Base-by-base conservation (phyloP, 1,140 invertebrate genomes). In the Ganaspis sp. region DNA sequence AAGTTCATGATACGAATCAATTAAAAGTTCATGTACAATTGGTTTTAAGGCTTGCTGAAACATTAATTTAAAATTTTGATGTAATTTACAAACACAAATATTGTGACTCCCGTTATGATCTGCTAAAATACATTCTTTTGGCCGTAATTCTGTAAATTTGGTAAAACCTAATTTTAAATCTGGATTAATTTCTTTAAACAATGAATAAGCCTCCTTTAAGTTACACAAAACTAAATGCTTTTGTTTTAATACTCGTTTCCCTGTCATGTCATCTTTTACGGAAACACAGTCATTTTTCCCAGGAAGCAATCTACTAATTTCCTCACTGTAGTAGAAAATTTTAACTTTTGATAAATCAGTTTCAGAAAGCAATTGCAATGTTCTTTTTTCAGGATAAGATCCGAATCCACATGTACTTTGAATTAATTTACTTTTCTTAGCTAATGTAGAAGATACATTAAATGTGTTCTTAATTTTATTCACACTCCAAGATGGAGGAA, bases 11-110 rank as follows among this genome's bases (percentile, higher is more conserved):
- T 34, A 34, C 29, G 29, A 34, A 34, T 34, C 6, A 3, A 34
- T 2, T 6, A 6, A 34, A 34, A 34, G 6, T 34, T 34, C 29
- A 34, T 34, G 2, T 34, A 3, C 6, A 71, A 54, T 64, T 58
- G 70, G 54, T 76, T 37, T 71, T 71, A 4, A 29, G 53, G 12
- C 15, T 54, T 72, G 37, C 64, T 53, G 38, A 53, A 58, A 70
- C 74, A 64, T 76, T 21, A 76, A 34, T 21, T 76, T 72, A 38
- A 76, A 45, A 76, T 76, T 76, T 58, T 76, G 69, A 71, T 76
- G 74, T 38, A 71, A 23, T n/a, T 29, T 37, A 40, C 74, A 76
- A 37, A 76, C 74, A 76, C 74, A 76, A 71, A 72, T 58, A 29
- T 76, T 45, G 29, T 71, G 74, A 54, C 21, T 76, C 15, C 69